Percentiles rank a stretch among this genome's conserved stretches.
phyloP scores from a whole-genome alignment of 2,888 invertebrate species.

The Tricholauxania praeusta region DNA sequence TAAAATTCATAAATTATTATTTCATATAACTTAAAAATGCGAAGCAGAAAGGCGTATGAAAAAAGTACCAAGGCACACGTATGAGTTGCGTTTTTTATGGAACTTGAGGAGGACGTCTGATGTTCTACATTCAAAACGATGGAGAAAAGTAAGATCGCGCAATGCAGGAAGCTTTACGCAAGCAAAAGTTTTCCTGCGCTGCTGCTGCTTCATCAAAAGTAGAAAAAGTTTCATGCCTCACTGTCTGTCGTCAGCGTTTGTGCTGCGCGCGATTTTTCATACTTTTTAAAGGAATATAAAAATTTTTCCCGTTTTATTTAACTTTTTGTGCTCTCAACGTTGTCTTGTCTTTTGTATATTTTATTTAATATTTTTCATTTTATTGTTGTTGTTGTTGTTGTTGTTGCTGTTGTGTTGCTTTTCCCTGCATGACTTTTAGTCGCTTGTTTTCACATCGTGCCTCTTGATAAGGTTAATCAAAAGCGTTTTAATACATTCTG shows the following conservation, averaged over 20 bases:
- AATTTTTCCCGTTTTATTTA: too few species aligned
- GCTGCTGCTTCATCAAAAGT: conserved; percentile 19
- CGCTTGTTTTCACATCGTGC: conserved; percentile 15
- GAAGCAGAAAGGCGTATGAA: background rate
- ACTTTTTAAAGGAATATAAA: too few species aligned
- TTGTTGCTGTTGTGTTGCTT: background rate
- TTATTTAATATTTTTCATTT: background rate
- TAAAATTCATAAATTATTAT: conserved; percentile 43
- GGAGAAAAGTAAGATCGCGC: background rate
- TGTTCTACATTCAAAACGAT: background rate
- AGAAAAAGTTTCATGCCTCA: conserved; percentile 20
- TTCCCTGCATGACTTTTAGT: conserved; percentile 3
- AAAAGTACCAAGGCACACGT: background rate
- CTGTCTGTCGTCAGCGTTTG: background rate
- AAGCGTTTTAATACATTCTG: conserved; percentile 63
- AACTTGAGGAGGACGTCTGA: conserved; percentile 3
- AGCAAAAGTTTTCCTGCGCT: conserved; percentile 21
- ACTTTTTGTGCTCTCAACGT: too few species aligned
- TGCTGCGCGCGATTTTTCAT: background rate
- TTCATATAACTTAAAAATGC: conserved; percentile 40
- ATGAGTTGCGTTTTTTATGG: background rate
- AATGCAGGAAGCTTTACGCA: background rate
- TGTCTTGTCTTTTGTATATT: too few species aligned
- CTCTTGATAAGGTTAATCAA: conserved; percentile 65
- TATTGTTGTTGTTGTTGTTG: background rate